Evolutionary conservation across 2,888 invertebrate genomes (phyloP), one percentile per base, ranked within the genome.

Genomic region (Drosophila nigritarsus): DNA sequence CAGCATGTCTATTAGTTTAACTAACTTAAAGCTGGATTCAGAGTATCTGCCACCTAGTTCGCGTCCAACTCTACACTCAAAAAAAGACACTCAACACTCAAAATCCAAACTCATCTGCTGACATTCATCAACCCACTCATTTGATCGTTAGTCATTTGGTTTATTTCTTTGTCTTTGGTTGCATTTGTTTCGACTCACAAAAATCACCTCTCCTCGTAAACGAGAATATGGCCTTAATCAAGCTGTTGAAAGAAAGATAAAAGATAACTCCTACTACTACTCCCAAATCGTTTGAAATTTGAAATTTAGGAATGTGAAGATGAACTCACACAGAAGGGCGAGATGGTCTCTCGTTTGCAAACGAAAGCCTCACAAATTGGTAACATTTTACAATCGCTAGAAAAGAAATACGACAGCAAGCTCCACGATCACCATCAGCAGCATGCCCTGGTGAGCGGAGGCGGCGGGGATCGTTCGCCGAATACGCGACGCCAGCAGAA

Each of bases 291-390:
- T 82, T 83, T 83, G 55, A 83, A 89, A 89, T 87, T 87, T 59
- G 83, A 85, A 29, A 55, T 55, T 82, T 94, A 98, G 98, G 98
- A 98, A 94, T 98, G 98, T 95, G 98, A 99, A 94, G 95, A 96
- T 94, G 98, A 98, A 94, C 95, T 99, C 93, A 98, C 98, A 91
- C 98, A 98, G 95, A 99, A 99, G 94, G 98, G 98, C 90, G 98
- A 98, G 94, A 96, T 98, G 96, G 98, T 99, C 91, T 96, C 97
- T 93, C 96, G 98, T 91, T 96, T 99, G 89, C 99, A 99, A 94
- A 96, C 96, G 91, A 99, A 98, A 95, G 98, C 98, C 89, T 97
- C 97, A 92, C 98, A 98, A 94, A 98, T 99, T 94, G 98, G 98
- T 94, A 97, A 97, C 95, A 97, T 98, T 93, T 95, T 98, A 89